Conservation (phyloP, 2,888 invertebrate species). For the Pterostichus madidus region DNA sequence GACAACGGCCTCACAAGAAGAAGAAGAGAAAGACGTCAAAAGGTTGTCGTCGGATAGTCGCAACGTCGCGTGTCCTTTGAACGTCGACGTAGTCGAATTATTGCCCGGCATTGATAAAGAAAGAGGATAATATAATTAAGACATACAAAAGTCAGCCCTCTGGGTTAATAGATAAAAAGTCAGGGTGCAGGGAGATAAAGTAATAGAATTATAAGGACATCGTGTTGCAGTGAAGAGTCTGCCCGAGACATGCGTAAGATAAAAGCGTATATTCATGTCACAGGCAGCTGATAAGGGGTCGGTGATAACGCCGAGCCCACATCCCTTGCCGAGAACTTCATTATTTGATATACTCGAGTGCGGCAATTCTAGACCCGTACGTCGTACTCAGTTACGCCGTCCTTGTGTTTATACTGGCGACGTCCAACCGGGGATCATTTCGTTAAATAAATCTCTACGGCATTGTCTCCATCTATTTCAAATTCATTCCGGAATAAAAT, state of each 20-base stretch:
- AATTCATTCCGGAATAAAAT: slow-evolving; percentile 35
- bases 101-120: slow-evolving; percentile 69
- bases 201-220: slow-evolving; percentile 76
- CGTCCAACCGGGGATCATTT: slow-evolving; percentile 20
- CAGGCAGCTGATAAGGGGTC: slow-evolving; percentile 57
- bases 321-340: slow-evolving; percentile 70
- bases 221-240: slow-evolving; percentile 69
- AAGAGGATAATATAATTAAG: slow-evolving; percentile 75
- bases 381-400: not conserved
- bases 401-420: slow-evolving; percentile 22
- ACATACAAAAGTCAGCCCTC: slow-evolving; percentile 75
- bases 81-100: slow-evolving; percentile 55
- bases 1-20: slow-evolving; percentile 6
- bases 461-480: slow-evolving; percentile 41
- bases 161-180: slow-evolving; percentile 76
- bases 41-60: slow-evolving; percentile 46
- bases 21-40: slow-evolving; percentile 52
- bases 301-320: slow-evolving; percentile 65
- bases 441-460: slow-evolving; percentile 38
- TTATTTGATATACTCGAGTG: slow-evolving; percentile 71
- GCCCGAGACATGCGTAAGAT: slow-evolving; percentile 60
- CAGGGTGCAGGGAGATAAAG: slow-evolving; percentile 69
- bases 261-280: slow-evolving; percentile 65
- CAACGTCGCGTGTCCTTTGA: slow-evolving; percentile 58
- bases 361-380: slow-evolving; percentile 29